A percentile compares a stretch with the other conserved stretches of the same genome.
These are phyloP conservation scores for Drosophila cognata DNA, from an alignment of 2,888 invertebrate species.

Conservation along the genomic window DNA sequence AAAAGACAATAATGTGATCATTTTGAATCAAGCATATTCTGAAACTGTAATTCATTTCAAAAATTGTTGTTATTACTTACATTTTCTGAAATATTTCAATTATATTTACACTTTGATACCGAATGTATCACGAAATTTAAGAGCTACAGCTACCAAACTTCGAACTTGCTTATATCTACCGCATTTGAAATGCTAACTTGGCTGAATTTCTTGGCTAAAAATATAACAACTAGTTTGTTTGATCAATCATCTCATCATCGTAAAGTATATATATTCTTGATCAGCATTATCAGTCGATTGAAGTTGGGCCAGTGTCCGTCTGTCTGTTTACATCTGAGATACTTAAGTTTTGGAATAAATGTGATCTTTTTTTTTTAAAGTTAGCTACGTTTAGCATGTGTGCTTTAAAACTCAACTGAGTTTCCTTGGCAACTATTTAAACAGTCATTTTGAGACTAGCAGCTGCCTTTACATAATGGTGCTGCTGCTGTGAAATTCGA, in stretches of 20 bases:
- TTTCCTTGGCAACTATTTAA: slow-evolving; percentile 47
- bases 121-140: no score
- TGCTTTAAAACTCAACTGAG: slow-evolving; percentile 19
- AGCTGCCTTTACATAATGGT: slow-evolving; percentile 32
- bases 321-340: not conserved
- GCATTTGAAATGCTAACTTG: no score
- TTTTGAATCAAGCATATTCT: not conserved
- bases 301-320: not conserved
- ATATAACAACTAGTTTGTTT: not conserved
- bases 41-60: not conserved
- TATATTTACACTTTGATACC: not conserved
- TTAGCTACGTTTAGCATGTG: not conserved
- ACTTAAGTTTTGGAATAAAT: not conserved
- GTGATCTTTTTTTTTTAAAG: not conserved
- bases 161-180: no score
- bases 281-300: not conserved
- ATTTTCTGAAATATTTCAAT: not conserved
- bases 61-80: not conserved
- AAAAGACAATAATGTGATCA: not conserved
- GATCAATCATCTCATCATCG: not conserved
- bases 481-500: slow-evolving; percentile 52
- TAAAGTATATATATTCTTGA: not conserved
- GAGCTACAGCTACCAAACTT: no score
- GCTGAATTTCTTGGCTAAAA: no score
- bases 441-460: slow-evolving; percentile 45